These are phyloP conservation scores for Pinna nobilis DNA, from an alignment of 1,140 invertebrate genomes.

Conservation along the genomic window DNA sequence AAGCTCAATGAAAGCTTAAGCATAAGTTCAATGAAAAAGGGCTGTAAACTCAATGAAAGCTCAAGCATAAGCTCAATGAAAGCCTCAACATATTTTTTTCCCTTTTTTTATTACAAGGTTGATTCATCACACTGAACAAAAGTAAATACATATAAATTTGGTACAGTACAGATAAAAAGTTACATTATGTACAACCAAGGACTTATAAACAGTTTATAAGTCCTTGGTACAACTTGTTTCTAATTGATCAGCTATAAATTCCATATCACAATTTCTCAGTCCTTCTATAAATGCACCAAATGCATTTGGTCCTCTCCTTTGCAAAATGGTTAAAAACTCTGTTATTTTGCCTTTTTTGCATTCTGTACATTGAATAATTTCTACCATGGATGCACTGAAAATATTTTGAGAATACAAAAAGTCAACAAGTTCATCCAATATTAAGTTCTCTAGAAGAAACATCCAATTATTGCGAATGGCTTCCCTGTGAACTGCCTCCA, in stretches of 20 bases:
- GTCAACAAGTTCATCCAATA: conserved; percentile 26
- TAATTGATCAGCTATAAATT: conserved; percentile 28
- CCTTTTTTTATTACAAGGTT: no score
- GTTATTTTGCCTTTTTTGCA: conserved; percentile 18
- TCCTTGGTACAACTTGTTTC: no score
- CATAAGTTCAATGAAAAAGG: no score
- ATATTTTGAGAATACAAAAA: conserved; percentile 8
- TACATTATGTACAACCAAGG: no score
- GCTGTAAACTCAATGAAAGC: no score
- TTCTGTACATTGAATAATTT: conserved; percentile 5
- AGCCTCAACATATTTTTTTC: no score
- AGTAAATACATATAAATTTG: no score
- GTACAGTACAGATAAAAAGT: no score
- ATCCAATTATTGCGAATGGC: conserved; percentile 30
- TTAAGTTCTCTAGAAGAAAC: conserved; percentile 25
- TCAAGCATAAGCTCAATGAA: no score
- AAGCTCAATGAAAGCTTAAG: no score
- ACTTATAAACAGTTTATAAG: not conserved
- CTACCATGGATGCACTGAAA: conserved; percentile 18
- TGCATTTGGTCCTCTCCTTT: conserved; percentile 17
- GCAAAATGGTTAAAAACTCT: conserved; percentile 20
- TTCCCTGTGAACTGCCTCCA: conserved; percentile 26
- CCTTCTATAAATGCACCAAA: conserved; percentile 19
- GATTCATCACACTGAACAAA: no score
- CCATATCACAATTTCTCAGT: conserved; percentile 16